These are phyloP conservation scores for Pseudonaja textilis DNA, from an alignment of 2,113 vertebrate species.

Conservation along the genomic window DNA sequence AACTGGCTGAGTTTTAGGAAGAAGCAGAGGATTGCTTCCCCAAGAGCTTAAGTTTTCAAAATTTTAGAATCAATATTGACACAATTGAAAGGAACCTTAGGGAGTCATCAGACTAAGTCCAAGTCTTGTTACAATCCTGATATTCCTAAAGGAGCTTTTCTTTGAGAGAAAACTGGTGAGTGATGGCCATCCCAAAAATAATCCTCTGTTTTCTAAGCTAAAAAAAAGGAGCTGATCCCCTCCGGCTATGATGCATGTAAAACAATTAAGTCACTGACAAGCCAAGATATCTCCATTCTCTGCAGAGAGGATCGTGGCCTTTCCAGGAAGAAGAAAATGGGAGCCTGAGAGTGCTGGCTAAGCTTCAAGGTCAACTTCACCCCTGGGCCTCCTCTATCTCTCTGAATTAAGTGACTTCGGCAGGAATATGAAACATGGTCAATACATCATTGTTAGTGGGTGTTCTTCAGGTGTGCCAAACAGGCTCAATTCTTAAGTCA, in stretches of 20 bases:
- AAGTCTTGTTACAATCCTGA: neutral
- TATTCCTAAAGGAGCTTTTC: neutral
- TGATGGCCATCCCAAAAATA: accelerated
- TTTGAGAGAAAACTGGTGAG: neutral
- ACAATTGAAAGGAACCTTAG: neutral
- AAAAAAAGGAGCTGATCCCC: neutral
- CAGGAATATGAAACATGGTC: constrained; percentile 11
- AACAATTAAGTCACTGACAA: neutral
- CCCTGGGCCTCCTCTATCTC: neutral
- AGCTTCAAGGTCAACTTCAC: constrained; percentile 41
- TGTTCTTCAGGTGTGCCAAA: constrained; percentile 21
- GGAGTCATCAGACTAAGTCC: neutral
- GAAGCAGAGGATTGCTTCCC: neutral
- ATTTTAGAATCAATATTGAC: neutral
- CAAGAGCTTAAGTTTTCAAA: neutral
- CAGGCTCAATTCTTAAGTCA: constrained; percentile 7
- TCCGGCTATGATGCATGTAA: neutral
- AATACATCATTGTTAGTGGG: constrained; percentile 28
- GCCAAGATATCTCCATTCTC: neutral
- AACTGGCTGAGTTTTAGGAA: neutral
- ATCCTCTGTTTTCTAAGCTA: neutral
- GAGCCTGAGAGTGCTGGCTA: constrained; percentile 16
- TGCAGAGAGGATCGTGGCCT: neutral
- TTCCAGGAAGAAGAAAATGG: neutral
- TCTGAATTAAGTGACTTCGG: constrained; percentile 26